Percentiles rank a stretch among this genome's conserved stretches.
Evolutionary conservation across 2,113 vertebrate genomes (phyloP).

Genomic region (Tragelaphus scriptus): DNA sequence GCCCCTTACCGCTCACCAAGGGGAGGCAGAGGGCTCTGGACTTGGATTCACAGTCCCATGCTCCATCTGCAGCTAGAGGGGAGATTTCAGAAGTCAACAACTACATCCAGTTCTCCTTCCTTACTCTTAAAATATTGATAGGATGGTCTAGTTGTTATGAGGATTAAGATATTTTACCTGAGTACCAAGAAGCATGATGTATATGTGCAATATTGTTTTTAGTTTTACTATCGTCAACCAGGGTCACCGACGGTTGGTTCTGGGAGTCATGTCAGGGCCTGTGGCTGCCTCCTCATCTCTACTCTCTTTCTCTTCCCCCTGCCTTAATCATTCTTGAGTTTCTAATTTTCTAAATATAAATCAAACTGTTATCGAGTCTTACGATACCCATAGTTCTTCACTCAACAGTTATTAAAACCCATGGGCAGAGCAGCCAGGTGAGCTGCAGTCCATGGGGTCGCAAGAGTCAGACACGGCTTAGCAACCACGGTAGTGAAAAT

Average conservation of each 20-base stretch:
- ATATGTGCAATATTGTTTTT: background rate
- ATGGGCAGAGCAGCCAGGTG: background rate
- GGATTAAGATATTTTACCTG: background rate
- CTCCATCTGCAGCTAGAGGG: background rate
- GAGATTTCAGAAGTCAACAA: background rate
- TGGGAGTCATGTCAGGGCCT: background rate
- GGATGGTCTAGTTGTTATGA: background rate
- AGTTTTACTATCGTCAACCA: background rate
- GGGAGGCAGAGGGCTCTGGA: background rate
- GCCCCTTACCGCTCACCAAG: background rate
- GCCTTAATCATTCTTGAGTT: background rate
- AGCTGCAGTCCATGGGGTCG: background rate
- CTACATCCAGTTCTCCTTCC: background rate
- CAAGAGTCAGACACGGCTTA: background rate
- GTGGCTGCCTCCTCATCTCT: background rate
- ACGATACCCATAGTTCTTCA: background rate
- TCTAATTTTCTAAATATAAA: background rate
- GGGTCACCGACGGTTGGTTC: background rate
- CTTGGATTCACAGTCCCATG: background rate
- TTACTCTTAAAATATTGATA: background rate
- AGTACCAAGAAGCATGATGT: background rate
- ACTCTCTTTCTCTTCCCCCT: background rate
- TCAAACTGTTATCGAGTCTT: background rate
- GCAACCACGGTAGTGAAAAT: background rate
- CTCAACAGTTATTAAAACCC: background rate